Base-by-base conservation (phyloP, 2,113 vertebrate genomes). In the Electrona antarctica region DNA sequence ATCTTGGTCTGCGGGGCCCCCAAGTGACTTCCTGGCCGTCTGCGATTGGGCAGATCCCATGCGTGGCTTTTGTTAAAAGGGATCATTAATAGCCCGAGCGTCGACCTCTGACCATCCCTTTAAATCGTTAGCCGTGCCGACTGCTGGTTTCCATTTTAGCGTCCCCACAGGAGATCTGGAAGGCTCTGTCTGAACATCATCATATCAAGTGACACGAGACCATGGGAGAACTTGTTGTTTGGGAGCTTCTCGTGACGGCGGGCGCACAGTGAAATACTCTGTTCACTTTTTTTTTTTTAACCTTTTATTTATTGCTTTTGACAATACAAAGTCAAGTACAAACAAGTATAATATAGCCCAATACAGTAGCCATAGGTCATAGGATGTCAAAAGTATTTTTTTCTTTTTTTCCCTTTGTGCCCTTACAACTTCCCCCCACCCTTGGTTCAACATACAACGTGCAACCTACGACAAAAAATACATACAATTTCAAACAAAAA, bases 41-140 rank as follows among this genome's bases (percentile, higher is more conserved):
- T 78, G 15, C 50, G 80, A 87, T 87, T 88, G 85, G 86, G 73
- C n/a, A 9, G 63, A 80, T 85, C 69, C 77, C 76, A 63, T 63
- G 78, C 58, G 55, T 85, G 81, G 70, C 59, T 82, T 88, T 90
- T 65, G 67, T 81, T 89, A 87, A 90, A 78, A 85, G 71, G 88
- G 46, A 89, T 88, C 89, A 88, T 90, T 85, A 92, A 91, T 85
- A 87, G 88, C 64, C 64, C 1, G 64, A 46, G 48, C 49, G 55
- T 21, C 52, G 90, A 91, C 92, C 92, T 90, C 80, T 87, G 88
- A 90, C 91, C 81, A 29, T 82, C 86, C 64, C 87, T 90, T 89
- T 89, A 90, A 91, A 90, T 82, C 85, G 85, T 91, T 91, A 87
- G 81, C 66, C 7, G 28, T 55, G 69, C 66, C 66, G 73, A 80